A percentile compares a stretch with the other conserved stretches of the same genome.
phyloP scores from a whole-genome alignment of 2,888 invertebrate species.

The Micoletzkya japonica region DNA sequence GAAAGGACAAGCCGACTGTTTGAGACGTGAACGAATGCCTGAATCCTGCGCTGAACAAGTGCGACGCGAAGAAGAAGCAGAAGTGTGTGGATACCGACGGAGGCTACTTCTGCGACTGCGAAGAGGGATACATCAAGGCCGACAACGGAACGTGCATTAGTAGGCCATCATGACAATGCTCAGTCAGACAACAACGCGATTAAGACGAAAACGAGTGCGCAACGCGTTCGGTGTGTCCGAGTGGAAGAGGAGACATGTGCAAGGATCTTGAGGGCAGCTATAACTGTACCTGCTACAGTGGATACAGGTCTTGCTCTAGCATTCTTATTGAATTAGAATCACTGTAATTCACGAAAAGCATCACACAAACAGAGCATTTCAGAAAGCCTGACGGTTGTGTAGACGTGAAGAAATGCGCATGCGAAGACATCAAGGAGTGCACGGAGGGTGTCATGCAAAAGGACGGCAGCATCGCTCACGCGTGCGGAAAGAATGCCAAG shows the following conservation, averaged over 20 bases:
- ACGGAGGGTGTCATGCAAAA: not conserved
- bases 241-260: not conserved
- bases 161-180: too few species aligned
- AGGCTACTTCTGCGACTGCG: conserved; percentile 4
- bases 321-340: too few species aligned
- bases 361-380: not conserved
- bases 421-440: conserved; percentile 19
- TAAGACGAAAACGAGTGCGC: conserved; percentile 3
- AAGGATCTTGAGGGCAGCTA: not conserved
- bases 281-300: not conserved
- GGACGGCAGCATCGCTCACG: not conserved
- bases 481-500: conserved; percentile 5
- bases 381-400: conserved; percentile 3
- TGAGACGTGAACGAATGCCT: conserved; percentile 3
- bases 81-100: conserved; percentile 2
- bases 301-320: not conserved
- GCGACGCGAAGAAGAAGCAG: not conserved
- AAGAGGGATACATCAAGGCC: conserved; percentile 5
- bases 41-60: not conserved
- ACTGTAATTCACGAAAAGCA: not conserved
- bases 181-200: too few species aligned
- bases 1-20: not conserved
- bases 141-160: not conserved
- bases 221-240: not conserved
- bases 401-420: not conserved